Conservation (phyloP, 2,113 vertebrate species). For the Phalacrocorax aristotelis region DNA sequence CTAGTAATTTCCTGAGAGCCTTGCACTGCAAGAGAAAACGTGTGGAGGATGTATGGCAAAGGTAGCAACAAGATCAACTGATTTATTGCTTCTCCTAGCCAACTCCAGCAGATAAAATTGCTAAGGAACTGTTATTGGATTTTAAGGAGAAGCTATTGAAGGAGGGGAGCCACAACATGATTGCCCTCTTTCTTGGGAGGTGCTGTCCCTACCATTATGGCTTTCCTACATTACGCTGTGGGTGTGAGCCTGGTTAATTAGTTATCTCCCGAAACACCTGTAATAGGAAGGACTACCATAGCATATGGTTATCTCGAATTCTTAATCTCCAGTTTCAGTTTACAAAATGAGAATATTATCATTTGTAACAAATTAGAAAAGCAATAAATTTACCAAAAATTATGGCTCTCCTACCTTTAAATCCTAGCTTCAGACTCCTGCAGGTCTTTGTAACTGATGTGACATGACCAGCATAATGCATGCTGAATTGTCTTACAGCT, state of each 20-base stretch:
- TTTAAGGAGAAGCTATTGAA: background rate
- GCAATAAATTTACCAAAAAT: background rate
- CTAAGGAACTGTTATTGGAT: background rate
- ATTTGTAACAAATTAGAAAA: background rate
- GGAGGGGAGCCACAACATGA: background rate
- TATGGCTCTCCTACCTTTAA: background rate
- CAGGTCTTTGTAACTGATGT: background rate
- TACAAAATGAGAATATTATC: background rate
- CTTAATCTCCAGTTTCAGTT: background rate
- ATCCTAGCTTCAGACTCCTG: background rate
- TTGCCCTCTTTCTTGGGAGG: background rate
- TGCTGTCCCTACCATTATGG: background rate
- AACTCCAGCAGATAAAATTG: background rate
- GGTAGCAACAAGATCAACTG: background rate
- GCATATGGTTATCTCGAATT: background rate
- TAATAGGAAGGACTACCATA: background rate
- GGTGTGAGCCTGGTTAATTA: background rate
- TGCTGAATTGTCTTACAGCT: background rate
- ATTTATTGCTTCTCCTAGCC: background rate
- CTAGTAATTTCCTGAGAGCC: background rate
- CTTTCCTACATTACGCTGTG: background rate
- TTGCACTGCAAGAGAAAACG: background rate
- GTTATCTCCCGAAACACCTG: background rate
- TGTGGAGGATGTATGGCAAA: background rate
- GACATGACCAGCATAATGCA: background rate